phyloP scores from a whole-genome alignment of 2,113 vertebrate genomes.

The Cinclus cinclus region DNA sequence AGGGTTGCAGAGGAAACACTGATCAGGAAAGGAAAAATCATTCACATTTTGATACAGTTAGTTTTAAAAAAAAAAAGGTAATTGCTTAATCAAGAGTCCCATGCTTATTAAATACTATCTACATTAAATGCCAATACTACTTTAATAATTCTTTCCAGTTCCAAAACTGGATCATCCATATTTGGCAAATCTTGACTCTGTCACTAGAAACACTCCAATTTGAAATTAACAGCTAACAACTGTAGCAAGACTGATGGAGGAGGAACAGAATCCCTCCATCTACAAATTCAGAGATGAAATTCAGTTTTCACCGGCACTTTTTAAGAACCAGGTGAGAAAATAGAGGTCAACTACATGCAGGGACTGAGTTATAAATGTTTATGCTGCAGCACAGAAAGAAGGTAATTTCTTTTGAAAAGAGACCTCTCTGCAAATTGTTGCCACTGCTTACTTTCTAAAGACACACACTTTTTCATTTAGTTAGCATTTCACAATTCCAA shows the following conservation, averaged over 20 bases:
- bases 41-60: background rate
- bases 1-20: background rate
- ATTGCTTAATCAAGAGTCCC: background rate
- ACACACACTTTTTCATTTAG: background rate
- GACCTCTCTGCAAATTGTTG: background rate
- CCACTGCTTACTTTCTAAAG: background rate
- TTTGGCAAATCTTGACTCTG: background rate
- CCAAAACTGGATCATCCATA: background rate
- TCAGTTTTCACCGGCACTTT: background rate
- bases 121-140: background rate
- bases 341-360: rapidly evolving
- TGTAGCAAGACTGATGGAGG: background rate
- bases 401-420: background rate
- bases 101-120: background rate
- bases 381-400: background rate
- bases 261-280: background rate
- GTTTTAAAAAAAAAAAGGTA: background rate
- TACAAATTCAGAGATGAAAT: background rate
- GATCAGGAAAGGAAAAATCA: background rate
- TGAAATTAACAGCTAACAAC: background rate
- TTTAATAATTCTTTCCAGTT: background rate
- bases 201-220: background rate
- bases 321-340: background rate
- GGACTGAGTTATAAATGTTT: background rate
- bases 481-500: background rate